Conservation (phyloP, 2,888 invertebrate species). For the Ochropleura leucogaster region DNA sequence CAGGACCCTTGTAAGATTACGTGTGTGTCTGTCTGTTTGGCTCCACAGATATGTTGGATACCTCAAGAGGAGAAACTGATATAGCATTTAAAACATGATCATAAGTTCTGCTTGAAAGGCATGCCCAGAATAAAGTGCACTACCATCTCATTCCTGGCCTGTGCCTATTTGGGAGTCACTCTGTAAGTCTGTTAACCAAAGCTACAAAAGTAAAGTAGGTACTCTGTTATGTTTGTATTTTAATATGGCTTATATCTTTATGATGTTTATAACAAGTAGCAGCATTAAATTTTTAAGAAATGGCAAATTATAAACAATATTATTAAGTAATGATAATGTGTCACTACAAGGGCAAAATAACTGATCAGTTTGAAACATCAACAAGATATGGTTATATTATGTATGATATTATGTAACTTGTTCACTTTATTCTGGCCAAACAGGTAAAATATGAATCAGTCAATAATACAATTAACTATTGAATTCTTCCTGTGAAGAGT, state of each 20-base stretch:
- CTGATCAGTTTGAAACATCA: slow-evolving; percentile 32
- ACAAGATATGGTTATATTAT: slow-evolving; percentile 20
- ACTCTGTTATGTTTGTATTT: too few relatives aligned
- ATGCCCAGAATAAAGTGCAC: not conserved
- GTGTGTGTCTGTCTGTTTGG: not conserved
- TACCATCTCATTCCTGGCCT: not conserved
- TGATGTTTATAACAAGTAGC: slow-evolving; percentile 2
- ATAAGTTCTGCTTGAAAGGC: not conserved
- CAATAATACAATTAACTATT: slow-evolving; percentile 7
- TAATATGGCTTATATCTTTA: slow-evolving; percentile 1
- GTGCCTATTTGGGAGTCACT: not conserved
- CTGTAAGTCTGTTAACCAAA: not conserved
- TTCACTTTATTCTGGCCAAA: slow-evolving; percentile 18
- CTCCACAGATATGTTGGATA: not conserved
- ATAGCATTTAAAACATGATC: too few relatives aligned
- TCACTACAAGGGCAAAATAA: slow-evolving; percentile 62
- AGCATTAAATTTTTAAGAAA: slow-evolving; percentile 41
- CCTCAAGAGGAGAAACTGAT: too few relatives aligned
- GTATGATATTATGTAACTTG: slow-evolving; percentile 38
- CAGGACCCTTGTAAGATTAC: not conserved
- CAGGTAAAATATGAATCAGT: slow-evolving; percentile 25
- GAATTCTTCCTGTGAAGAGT: slow-evolving; percentile 15
- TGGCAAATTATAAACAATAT: slow-evolving; percentile 57
- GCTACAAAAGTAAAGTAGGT: not conserved
- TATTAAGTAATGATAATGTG: slow-evolving; percentile 66